Conservation (phyloP, 2,888 invertebrate genomes). For the Plebejus argus region DNA sequence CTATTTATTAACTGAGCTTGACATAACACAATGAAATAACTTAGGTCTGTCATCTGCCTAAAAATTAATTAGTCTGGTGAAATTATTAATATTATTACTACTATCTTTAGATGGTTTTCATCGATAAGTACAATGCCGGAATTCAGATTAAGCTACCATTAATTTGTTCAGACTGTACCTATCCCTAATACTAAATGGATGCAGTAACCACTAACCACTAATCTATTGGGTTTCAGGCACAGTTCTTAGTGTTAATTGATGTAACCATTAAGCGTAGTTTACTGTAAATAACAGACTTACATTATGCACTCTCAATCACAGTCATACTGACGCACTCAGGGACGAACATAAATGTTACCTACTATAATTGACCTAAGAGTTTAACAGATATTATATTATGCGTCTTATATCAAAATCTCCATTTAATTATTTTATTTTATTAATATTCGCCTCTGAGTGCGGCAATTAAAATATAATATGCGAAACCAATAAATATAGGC, state of each 20-base stretch:
- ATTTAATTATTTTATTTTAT: no score
- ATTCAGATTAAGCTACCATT: background rate
- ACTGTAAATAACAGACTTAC: background rate
- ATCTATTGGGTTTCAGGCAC: background rate
- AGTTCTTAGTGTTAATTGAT: background rate
- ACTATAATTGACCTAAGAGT: no score
- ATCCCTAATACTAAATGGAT: background rate
- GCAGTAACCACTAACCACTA: slow-evolving; percentile 3
- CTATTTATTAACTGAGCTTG: background rate
- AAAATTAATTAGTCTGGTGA: background rate
- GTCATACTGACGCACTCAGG: background rate
- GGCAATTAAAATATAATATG: background rate
- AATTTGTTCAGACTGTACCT: background rate
- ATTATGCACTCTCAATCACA: background rate
- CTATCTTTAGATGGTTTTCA: background rate
- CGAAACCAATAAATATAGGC: background rate
- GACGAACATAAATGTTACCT: no score
- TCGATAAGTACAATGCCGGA: background rate
- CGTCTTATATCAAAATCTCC: no score
- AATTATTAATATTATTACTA: background rate
- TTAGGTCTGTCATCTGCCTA: background rate
- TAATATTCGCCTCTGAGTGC: no score
- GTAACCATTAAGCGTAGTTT: background rate
- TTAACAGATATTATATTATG: no score
- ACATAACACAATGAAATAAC: background rate